Evolutionary conservation across 2,888 invertebrate species (phyloP), one percentile per base, ranked within the genome.

Genomic region (Plebejus argus): DNA sequence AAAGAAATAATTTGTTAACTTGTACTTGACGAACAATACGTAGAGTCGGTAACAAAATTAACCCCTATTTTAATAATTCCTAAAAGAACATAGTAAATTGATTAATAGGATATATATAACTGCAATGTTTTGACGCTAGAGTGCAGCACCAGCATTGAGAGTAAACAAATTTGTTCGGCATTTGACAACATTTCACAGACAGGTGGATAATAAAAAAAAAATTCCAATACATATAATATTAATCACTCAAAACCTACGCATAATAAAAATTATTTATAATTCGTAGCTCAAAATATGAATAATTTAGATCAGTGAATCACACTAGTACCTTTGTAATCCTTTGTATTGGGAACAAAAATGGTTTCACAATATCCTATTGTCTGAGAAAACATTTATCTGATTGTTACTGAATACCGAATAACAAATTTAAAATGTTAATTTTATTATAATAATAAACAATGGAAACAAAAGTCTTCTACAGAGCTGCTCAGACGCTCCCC

Each of bases 381-480:
- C 74, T 74, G 28, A 66, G 18, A 74, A 74, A 74, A 74, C 74
- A 74, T 53, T 72, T 20, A 72, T 72, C 45, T 72, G 72, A 15
- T 72, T 45, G 20, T 66, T 7, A 66, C 66, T 70, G 28, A 20
- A 70, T 33, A 70, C 33, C 33, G 23, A 70, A 70, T 76, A 49
- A 70, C 66, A 70, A 77, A 56, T 33, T 71, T 71, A 77, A 71
- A 77, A 77, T 53, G 56, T 77, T 71, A 56, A 23, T 56, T 70
- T 77, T 53, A 70, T 79, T 79, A 80, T 81, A 71, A 82, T 35
- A 39, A 77, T 56, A 78, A 89, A 82, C 84, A 91, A 87, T 82
- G 84, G 86, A 79, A 90, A 86, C 83, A 89, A 86, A 87, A 88
- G 86, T 79, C 82, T 81, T 82, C 81, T 85, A 83, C 84, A 83